Evolutionary conservation across 2,797 vertebrate genomes (phyloP), one percentile per base, ranked within the genome.

Genomic region (Tolypeutes matacus): DNA sequence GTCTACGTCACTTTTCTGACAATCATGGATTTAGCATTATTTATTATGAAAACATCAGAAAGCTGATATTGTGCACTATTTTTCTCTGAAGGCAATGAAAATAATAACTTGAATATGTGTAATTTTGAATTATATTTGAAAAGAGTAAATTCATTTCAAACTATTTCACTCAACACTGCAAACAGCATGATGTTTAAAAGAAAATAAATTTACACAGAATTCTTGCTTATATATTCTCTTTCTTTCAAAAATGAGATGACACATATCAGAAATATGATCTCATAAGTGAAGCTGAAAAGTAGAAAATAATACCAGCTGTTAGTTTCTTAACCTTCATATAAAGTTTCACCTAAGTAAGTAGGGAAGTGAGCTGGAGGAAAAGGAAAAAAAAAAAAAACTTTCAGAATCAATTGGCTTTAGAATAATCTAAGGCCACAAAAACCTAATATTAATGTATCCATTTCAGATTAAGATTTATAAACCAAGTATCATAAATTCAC

Each of bases 401-500:
- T 77, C 60, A 90, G 36, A 88, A 77, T 49, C 15, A 12, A 70
- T 70, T 92, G 76, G 93, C 53, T 69, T 39, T 46, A 46, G 11
- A 46, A 46, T 46, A 46, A 84, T 6, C 21, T 51, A 84, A 95
- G 58, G 69, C 39, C 62, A 78, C 56, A 91, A 97, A 96, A 85
- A 93, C 93, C 84, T 96, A 97, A 96, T 94, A 95, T 53, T 92
- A 90, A 58, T 93, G 91, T 97, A 85, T 93, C 96, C 31, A 86
- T 95, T 98, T 97, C 96, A 93, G 96, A 96, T 97, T 95, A 97
- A 97, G 91, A 86, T 94, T 89, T 80, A 92, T 93, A 91, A 90
- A 82, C 4, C 27, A 91, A 94, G 64, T 77, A 29, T 96, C 97
- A 85, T 91, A 82, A 46, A 46, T 46, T 46, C 46, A 46, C 46